Evolutionary conservation across 2,797 vertebrate species (phyloP).

Genomic region (Anguilla obscura): DNA sequence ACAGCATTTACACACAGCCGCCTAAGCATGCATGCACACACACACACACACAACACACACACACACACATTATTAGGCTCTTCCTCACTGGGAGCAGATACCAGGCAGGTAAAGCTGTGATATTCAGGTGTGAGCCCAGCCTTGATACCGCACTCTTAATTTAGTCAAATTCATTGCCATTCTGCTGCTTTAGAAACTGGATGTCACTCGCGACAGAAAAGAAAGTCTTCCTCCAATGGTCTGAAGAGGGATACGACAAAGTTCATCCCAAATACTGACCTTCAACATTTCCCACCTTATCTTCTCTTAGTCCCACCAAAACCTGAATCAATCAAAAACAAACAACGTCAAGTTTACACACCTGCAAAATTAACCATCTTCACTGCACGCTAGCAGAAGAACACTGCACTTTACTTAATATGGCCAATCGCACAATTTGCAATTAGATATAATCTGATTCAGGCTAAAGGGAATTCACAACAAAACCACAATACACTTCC

Average conservation of each 20-base stretch:
- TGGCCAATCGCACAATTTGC: background rate
- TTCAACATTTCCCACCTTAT: constrained; percentile 43
- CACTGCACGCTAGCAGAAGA: background rate
- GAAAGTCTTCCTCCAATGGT: background rate
- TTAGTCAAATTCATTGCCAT: background rate
- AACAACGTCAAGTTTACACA: constrained; percentile 17
- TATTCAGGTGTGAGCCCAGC: background rate
- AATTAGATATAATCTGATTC: background rate
- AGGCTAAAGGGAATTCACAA: background rate
- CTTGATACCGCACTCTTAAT: background rate
- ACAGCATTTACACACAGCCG: background rate
- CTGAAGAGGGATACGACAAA: background rate
- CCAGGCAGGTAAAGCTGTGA: background rate
- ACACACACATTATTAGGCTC: background rate
- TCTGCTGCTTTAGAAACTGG: background rate
- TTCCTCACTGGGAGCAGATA: background rate
- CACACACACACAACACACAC: background rate
- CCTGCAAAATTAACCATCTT: background rate
- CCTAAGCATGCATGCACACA: no score
- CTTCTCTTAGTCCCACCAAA: constrained; percentile 75
- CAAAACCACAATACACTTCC: background rate
- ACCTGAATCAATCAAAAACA: constrained; percentile 53
- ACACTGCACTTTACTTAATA: background rate
- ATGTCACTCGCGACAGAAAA: background rate
- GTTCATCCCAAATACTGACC: background rate